These are phyloP conservation scores for Himalopsyche tibetana DNA, from an alignment of 2,888 invertebrate species.

Conservation along the genomic window DNA sequence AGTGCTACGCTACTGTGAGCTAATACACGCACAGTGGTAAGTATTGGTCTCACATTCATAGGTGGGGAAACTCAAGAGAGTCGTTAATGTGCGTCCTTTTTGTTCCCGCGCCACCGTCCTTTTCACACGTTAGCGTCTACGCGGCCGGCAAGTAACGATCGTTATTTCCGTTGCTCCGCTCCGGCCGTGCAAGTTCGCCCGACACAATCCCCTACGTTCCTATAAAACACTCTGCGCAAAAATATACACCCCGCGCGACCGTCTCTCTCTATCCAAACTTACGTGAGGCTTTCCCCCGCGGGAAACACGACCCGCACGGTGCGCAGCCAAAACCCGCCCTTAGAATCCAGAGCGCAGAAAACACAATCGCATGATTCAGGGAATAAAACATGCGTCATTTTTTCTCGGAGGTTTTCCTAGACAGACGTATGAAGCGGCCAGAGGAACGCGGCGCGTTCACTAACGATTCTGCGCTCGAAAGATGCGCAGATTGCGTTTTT, in stretches of 20 bases:
- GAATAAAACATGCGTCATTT: constrained; percentile 46
- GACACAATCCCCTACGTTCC: constrained; percentile 57
- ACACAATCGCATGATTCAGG: background rate
- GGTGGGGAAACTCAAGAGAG: constrained; percentile 58
- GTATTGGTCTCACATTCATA: constrained; percentile 33
- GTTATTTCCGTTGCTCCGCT: constrained; percentile 74
- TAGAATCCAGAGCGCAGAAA: background rate
- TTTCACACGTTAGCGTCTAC: constrained; percentile 60
- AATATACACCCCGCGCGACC: constrained; percentile 58
- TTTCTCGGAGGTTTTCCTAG: constrained; percentile 51
- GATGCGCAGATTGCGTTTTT: constrained; percentile 80
- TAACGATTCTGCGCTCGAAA: constrained; percentile 80
- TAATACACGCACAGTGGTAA: constrained; percentile 41
- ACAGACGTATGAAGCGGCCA: constrained; percentile 57
- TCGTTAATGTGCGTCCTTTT: constrained; percentile 56
- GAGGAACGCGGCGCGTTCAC: constrained; percentile 58
- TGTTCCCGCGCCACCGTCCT: constrained; percentile 56
- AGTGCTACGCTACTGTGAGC: constrained; percentile 7
- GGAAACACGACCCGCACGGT: constrained; percentile 7
- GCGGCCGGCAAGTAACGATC: constrained; percentile 70
- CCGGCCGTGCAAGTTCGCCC: constrained; percentile 52
- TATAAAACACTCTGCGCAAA: constrained; percentile 65
- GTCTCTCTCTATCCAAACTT: constrained; percentile 57
- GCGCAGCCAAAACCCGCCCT: constrained; percentile 44
- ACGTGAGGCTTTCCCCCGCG: constrained; percentile 38